Base-by-base conservation (phyloP, 2,113 vertebrate genomes). In the Geococcyx californianus region DNA sequence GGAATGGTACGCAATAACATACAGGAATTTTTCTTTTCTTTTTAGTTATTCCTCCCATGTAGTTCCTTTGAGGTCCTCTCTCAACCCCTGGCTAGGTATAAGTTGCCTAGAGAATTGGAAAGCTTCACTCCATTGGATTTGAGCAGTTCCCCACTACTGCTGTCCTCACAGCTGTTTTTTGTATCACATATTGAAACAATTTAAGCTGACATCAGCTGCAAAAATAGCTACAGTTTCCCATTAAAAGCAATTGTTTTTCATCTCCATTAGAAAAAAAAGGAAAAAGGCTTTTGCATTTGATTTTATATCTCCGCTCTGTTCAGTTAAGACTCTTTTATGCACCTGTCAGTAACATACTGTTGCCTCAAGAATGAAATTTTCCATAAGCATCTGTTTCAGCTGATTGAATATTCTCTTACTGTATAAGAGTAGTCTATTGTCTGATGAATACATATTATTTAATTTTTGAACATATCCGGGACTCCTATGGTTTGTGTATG, bases 401-500 rank as follows among this genome's bases (percentile, higher is more conserved):
- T 95, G 70, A 66, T 67, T 96, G 60, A 87, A 77, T 94, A 95
- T 85, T 96, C 91, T 79, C 36, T 56, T 75, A 56, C 56, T 75
- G 77, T 34, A 25, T 3, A 31, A 38, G 62, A 87, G 14, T 1
- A 77, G 74, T 42, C 56, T 62, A 67, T 80, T 95, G 55, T 80
- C 78, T 94, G 75, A 88, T 89, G 77, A 87, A 74, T 83, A n/a
- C 24, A 20, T 40, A 55, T 75, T 85, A 93, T 84, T 95, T 91
- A 78, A 95, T 93, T 95, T 95, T 80, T 74, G 81, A 95, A 93
- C 81, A 89, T 88, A 60, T 84, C 81, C 84, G 68, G 77, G 87
- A 45, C n/a, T 91, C 56, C 66, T 88, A 14, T 1, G 4, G 52
- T n/a, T 88, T 34, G 16, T 63, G 51, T 75, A 80, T 76, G 91